Base-by-base conservation (phyloP, 2,113 vertebrate genomes). In the Triplophysa dalaica region DNA sequence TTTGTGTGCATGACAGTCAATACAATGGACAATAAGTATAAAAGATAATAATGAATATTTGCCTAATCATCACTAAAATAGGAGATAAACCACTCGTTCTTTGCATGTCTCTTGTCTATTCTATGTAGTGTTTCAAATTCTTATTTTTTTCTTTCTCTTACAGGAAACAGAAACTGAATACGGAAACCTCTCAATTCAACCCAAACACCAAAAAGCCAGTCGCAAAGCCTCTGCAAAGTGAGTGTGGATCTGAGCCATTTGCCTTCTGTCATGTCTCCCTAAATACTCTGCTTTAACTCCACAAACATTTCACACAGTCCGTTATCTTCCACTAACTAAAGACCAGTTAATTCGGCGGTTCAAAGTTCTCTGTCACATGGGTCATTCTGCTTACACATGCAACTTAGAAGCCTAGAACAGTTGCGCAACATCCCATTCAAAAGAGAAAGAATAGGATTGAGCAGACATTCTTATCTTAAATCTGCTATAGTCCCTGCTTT, bases 171-270 rank as follows among this genome's bases (percentile, higher is more conserved):
- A 98, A 58, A 94, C 93, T 0, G 97, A 98, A 80, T 99, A 99
- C 0, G 97, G 95, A 69, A 99, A 99, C 78, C 93, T 99, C 0
- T 78, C 90, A 16, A 93, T 93, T 76, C 92, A 94, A 1, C 88
- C 90, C 0, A 86, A 88, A 41, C 95, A 96, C 0, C 73, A 77
- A 74, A 94, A 93, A 83, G 92, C 89, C 12, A 89, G 87, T 22
- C 93, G 92, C 41, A 96, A 94, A 77, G 88, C 91, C 52, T 96
- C 96, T 81, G 22, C 75, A 33, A 96, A 93, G 97, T 99, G 91
- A 96, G 95, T 89, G 58, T 26, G 9, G 13, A 24, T 50, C 43
- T 21, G 62, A 41, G 29, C 43, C 12, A n/a, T 29, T 0, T 29
- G 21, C 19, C 3, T 60, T 7, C 33, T 38, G 4, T 21, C 19